Base-by-base conservation (phyloP, 2,888 invertebrate species). In the Caradrina kadenii region DNA sequence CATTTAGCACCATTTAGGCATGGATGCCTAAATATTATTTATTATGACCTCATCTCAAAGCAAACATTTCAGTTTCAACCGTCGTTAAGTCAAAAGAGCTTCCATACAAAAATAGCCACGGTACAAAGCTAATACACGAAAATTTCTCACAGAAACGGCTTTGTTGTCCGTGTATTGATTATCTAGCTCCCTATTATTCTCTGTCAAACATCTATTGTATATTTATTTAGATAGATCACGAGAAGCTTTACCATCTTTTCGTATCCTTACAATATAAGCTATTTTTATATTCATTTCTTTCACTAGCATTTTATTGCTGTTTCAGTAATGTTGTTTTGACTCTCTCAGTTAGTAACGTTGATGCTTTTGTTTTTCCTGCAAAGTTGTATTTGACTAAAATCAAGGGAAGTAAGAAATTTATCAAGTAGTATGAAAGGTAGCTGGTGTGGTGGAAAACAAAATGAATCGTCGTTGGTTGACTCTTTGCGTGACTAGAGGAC, bases 171-270 rank as follows among this genome's bases (percentile, higher is more conserved):
- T 59, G 35, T 85, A 86, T 85, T 82, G 86, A 86, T 85, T 81
- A 71, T 35, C 49, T 35, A 56, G 66, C 68, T 68, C 63, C 72
- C 80, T 84, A 88, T 88, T 85, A 82, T 82, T 90, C 85, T 84
- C 81, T 80, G 84, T 85, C 81, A 82, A 86, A 86, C 76, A 70
- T 59, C 80, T 82, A 82, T 88, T 88, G 86, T 88, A 76, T 80
- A 77, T 86, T 86, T 78, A 80, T 87, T 89, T 81, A 77, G 75
- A 84, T 79, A 85, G 81, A 83, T 81, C 76, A 78, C 81, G 62
- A 79, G 39, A 22, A 75, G 35, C 50, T 50, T n/a, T 35, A 42
- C 39, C 61, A 54, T 62, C 59, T 61, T 73, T 76, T 68, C 61
- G 31, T 35, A 52, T 42, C 22, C 19, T 45, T 31, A 63, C 48